Percentiles rank a stretch among this genome's conserved stretches.
Conservation (phyloP, 2,113 vertebrate species). For the Rhinoptilus africanus region DNA sequence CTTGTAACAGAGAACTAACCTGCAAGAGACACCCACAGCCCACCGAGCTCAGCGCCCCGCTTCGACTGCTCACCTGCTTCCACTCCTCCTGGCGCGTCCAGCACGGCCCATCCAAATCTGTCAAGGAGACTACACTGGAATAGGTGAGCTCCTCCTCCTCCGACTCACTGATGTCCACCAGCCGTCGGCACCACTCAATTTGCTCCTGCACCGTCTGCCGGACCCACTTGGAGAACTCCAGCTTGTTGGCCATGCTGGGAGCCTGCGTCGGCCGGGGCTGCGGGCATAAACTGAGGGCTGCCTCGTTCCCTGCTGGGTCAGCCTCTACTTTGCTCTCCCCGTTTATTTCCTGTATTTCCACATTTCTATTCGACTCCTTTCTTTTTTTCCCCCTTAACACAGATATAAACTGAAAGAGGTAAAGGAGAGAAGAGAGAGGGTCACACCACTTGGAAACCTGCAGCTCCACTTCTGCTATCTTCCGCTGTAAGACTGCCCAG, state of each 20-base stretch:
- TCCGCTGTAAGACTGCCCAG: background rate
- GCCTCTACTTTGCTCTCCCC: background rate
- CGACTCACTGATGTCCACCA: conserved; percentile 65
- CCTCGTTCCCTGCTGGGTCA: background rate
- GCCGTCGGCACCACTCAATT: conserved; percentile 67
- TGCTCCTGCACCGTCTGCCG: conserved; percentile 77
- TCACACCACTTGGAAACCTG: background rate
- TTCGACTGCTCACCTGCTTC: conserved; percentile 78
- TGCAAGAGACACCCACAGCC: background rate
- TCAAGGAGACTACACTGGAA: conserved; percentile 47
- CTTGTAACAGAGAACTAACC: background rate
- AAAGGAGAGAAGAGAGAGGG: background rate
- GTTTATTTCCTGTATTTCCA: background rate
- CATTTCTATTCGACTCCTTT: background rate
- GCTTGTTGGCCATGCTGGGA: conserved; percentile 13
- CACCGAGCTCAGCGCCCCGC: fast-evolving
- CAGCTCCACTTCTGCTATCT: background rate
- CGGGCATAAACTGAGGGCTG: background rate
- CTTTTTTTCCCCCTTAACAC: conserved; percentile 78
- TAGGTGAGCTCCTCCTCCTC: conserved; percentile 44
- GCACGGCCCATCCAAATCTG: background rate
- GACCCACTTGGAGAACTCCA: conserved; percentile 33
- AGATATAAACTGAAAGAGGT: conserved; percentile 79
- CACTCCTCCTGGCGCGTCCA: conserved; percentile 71
- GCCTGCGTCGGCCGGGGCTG: background rate